Base-by-base conservation (phyloP, 2,113 vertebrate genomes). In the Corythoichthys haematopterus region DNA sequence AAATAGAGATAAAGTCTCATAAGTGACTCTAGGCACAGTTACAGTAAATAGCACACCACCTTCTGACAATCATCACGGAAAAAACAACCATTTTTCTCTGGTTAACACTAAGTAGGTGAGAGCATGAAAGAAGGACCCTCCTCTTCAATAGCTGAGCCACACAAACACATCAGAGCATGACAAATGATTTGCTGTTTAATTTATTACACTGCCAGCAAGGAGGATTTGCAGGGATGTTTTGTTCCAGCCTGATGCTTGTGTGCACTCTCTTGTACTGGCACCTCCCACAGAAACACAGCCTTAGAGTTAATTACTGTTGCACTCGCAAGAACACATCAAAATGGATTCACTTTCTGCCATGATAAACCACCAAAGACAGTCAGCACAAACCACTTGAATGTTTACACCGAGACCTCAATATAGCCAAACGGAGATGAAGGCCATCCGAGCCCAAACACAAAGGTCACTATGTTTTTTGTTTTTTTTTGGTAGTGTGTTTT, bases 161-260 rank as follows among this genome's bases (percentile, higher is more conserved):
- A 80, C 70, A 88, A 89, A 89, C 87, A 83, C 88, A 85, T 43
- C 69, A 40, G 85, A 80, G 87, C 87, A 74, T 87, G 87, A 90
- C 87, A 83, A 89, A 92, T 85, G 85, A 86, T 82, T 70, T 72
- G 66, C 67, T 79, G 64, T 84, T 86, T 85, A 85, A 91, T 88
- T 90, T 84, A 89, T 86, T 76, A 75, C 50, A 69, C 85, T 84
- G 85, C 86, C 84, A 84, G 78, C 56, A 64, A 36, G 69, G 72
- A 85, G 84, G 76, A 77, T 86, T 85, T 76, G 84, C 71, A 56
- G 75, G 72, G 74, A 85, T 86, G 86, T 80, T 86, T 86, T 81
- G 84, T 88, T 87, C 80, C 78, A 65, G 79, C 69, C 81, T 72
- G 80, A 74, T 85, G 82, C 78, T 50, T 72, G 65, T 65, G 45